Conservation (phyloP, 2,888 invertebrate genomes). For the Poecilobothrus nobilitatus region DNA sequence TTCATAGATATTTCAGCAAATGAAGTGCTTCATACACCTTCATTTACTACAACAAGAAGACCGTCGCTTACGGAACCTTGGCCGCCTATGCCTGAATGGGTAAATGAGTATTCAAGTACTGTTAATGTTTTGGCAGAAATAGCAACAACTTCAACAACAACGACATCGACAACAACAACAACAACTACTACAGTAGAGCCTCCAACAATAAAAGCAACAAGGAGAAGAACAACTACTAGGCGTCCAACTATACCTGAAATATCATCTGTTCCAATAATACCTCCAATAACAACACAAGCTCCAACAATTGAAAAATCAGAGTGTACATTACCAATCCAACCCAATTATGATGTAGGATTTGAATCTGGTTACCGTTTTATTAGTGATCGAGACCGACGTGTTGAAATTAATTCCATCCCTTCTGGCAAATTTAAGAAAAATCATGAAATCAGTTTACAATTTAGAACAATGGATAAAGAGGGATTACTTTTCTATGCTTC, state of each 20-base stretch:
- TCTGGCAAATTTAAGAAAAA: constrained; percentile 53
- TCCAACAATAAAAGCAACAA: constrained; percentile 27
- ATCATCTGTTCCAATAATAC: constrained; percentile 19
- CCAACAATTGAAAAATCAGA: constrained; percentile 35
- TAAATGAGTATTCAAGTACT: constrained; percentile 27
- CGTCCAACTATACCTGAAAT: constrained; percentile 23
- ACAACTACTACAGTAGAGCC: constrained; percentile 22
- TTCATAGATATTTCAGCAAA: neutral
- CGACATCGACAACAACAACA: constrained; percentile 25
- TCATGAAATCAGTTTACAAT: constrained; percentile 67
- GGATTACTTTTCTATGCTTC: constrained; percentile 79
- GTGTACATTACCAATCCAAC: constrained; percentile 38
- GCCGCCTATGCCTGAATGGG: constrained; percentile 31
- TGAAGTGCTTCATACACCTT: neutral
- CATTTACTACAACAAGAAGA: constrained; percentile 4
- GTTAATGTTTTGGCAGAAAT: constrained; percentile 24
- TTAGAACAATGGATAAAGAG: constrained; percentile 61
- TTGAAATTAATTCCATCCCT: constrained; percentile 59
- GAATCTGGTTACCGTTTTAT: constrained; percentile 40
- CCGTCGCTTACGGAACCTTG: constrained; percentile 11
- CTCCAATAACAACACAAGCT: constrained; percentile 29
- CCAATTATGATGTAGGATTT: constrained; percentile 38
- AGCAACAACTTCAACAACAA: constrained; percentile 24
- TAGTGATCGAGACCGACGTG: constrained; percentile 53
- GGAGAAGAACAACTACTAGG: constrained; percentile 30